Evolutionary conservation across 2,797 vertebrate genomes (phyloP).

Genomic region (Cirrhinus mrigala): DNA sequence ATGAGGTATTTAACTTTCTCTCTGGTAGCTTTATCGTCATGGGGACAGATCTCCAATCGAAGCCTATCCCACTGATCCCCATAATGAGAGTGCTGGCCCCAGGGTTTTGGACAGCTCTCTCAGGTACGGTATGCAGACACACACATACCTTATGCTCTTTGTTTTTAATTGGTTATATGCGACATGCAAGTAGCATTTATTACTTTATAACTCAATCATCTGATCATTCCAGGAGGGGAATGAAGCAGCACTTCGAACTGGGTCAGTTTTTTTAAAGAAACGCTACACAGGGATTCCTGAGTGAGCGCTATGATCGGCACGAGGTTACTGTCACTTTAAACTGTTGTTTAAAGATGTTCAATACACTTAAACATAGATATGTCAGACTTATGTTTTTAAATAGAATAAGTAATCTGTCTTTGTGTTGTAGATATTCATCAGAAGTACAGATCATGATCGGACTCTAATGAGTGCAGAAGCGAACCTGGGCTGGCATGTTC

Average conservation of each 20-base stretch:
- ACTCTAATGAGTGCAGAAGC: conserved; percentile 96
- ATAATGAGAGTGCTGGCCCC: conserved; percentile 90
- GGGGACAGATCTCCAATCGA: conserved; percentile 89
- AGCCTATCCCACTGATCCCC: conserved; percentile 84
- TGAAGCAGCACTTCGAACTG: conserved; percentile 90
- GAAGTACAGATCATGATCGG: conserved; percentile 93
- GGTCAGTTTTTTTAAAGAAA: conserved; percentile 84
- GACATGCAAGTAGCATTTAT: neutral
- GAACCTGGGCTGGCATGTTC: conserved; percentile 95
- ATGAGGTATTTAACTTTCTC: conserved; percentile 18
- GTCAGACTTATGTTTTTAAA: neutral
- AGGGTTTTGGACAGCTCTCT: conserved; percentile 92
- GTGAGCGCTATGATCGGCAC: conserved; percentile 80
- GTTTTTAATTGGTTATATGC: neutral
- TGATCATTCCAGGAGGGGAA: conserved; percentile 83
- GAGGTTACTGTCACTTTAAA: conserved; percentile 78
- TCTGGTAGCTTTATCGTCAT: conserved; percentile 86
- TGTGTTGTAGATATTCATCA: conserved; percentile 82
- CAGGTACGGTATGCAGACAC: conserved; percentile 72
- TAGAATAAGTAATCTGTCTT: neutral
- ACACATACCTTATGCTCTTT: conserved; percentile 10
- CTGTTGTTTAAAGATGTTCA: neutral
- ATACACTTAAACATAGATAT: neutral
- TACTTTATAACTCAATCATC: neutral
- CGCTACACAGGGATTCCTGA: conserved; percentile 88